A percentile compares a stretch with the other conserved stretches of the same genome.
phyloP scores from a whole-genome alignment of 2,888 invertebrate species.

The Eilema caniola region DNA sequence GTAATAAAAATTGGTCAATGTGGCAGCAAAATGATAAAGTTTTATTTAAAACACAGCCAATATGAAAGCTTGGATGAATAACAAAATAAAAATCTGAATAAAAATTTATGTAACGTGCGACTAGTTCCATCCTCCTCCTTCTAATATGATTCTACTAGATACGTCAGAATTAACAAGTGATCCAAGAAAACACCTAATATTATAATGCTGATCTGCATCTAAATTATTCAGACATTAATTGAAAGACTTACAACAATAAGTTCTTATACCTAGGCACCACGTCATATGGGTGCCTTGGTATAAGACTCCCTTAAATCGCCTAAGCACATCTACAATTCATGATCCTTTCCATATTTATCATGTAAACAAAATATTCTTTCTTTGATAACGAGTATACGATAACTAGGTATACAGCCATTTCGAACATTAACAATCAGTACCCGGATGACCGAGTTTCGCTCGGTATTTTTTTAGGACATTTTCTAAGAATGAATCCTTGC shows the following conservation, averaged over 20 bases:
- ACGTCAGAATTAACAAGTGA: background rate
- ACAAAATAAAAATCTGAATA: background rate
- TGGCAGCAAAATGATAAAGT: conserved; percentile 2
- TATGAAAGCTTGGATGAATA: conserved; percentile 1
- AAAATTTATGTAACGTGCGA: background rate
- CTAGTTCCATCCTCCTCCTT: background rate
- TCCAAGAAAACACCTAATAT: background rate
- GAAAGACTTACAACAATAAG: too few relatives aligned
- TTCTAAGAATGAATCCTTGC: too few relatives aligned
- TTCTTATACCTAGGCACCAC: too few relatives aligned
- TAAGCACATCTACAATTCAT: background rate
- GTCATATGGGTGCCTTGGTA: too few relatives aligned
- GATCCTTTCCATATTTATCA: background rate
- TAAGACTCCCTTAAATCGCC: too few relatives aligned
- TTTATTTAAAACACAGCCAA: background rate
- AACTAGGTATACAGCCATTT: too few relatives aligned
- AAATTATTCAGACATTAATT: too few relatives aligned
- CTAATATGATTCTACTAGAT: background rate
- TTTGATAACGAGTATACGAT: background rate
- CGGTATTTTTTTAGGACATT: too few relatives aligned
- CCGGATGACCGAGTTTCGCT: too few relatives aligned
- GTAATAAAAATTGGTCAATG: conserved; percentile 3
- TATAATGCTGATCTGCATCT: background rate
- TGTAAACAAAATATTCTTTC: background rate
- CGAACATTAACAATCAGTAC: too few relatives aligned